Percentiles rank a stretch among this genome's conserved stretches.
phyloP scores from a whole-genome alignment of 2,797 vertebrate species.

The Oreochromis grahami region DNA sequence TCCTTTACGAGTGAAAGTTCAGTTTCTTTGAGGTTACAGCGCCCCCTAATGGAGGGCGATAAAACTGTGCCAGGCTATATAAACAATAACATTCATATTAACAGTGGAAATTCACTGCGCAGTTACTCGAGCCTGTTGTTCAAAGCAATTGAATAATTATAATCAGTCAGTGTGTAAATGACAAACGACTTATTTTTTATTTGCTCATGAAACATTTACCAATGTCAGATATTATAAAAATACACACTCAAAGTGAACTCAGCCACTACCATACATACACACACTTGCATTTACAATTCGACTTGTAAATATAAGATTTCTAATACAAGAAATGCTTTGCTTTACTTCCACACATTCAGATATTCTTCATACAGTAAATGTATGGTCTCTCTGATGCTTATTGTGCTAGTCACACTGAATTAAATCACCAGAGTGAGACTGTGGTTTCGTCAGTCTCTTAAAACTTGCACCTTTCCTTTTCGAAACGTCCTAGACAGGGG shows the following conservation, averaged over 20 bases:
- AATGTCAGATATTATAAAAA: conserved; percentile 33
- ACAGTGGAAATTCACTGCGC: neutral
- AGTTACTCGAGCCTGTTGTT: neutral
- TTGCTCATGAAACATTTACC: conserved; percentile 38
- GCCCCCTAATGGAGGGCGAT: conserved; percentile 30
- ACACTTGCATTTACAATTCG: conserved; percentile 1
- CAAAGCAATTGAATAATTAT: neutral
- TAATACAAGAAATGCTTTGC: conserved; percentile 5
- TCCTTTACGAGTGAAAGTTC: neutral
- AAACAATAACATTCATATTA: neutral
- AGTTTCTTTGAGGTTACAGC: conserved; percentile 15
- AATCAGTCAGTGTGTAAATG: neutral
- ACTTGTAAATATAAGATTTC: conserved; percentile 21
- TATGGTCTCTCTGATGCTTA: neutral
- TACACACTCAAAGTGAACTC: neutral
- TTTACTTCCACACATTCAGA: conserved; percentile 11
- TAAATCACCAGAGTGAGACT: neutral
- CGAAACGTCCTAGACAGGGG: neutral
- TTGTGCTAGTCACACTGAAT: neutral
- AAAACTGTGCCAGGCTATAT: neutral
- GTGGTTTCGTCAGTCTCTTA: conserved; percentile 5
- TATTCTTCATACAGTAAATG: conserved; percentile 2
- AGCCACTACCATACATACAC: neutral
- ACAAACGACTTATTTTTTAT: conserved; percentile 38
- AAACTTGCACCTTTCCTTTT: conserved; percentile 10